These are phyloP conservation scores for Anodontia alba DNA, from an alignment of 2,888 invertebrate species.

Conservation along the genomic window DNA sequence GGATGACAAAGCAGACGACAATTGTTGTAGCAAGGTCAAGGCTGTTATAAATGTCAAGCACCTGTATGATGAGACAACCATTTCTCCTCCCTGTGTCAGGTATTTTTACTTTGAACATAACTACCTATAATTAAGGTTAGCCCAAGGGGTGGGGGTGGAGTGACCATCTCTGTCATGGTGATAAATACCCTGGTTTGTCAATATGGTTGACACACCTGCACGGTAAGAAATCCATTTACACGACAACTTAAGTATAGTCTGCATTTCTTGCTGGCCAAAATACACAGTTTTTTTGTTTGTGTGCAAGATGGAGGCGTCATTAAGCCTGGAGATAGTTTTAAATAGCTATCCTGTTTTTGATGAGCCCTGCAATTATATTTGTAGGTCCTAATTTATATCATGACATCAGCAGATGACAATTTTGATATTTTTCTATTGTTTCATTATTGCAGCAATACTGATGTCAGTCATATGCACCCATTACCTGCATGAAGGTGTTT, in stretches of 20 bases:
- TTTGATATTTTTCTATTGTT: too few species aligned
- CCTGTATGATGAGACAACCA: background rate
- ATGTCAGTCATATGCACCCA: too few species aligned
- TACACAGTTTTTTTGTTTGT: too few species aligned
- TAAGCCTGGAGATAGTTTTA: too few species aligned
- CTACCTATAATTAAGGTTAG: slow-evolving; percentile 1
- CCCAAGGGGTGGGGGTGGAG: slow-evolving; percentile 13
- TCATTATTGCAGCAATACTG: too few species aligned
- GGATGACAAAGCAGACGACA: too few species aligned
- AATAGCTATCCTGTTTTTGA: too few species aligned
- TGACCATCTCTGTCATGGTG: slow-evolving; percentile 32
- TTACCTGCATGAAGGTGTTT: too few species aligned
- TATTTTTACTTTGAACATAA: background rate
- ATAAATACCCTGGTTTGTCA: slow-evolving; percentile 43
- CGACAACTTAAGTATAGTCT: background rate
- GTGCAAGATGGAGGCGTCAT: too few species aligned
- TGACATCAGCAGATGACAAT: too few species aligned
- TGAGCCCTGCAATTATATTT: too few species aligned
- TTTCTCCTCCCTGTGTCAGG: background rate
- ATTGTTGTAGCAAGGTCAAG: background rate
- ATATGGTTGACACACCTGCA: slow-evolving; percentile 44
- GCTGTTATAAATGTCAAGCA: background rate
- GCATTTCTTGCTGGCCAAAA: background rate
- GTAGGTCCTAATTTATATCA: too few species aligned
- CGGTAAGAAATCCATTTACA: background rate